Percentiles rank a stretch among this genome's conserved stretches.
Conservation (phyloP, 92 coral and sea anemone genomes). For the Epizoanthus rinbou region DNA sequence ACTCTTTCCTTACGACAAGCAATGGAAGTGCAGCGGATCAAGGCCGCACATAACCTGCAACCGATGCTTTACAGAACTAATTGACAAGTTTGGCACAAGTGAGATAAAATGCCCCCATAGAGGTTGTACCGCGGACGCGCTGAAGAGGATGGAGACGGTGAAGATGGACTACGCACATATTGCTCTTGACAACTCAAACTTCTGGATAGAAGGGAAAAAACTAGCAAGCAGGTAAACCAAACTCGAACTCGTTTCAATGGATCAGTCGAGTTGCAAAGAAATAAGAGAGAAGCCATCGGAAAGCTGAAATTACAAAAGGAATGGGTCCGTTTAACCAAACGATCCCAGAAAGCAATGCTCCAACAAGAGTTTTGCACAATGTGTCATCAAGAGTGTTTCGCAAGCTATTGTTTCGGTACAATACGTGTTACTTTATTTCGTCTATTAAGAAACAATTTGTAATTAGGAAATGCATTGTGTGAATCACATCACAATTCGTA, state of each 20-base stretch:
- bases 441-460: too few relatives aligned
- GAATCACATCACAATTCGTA: too few relatives aligned
- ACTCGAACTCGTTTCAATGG: neutral
- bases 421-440: too few relatives aligned
- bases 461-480: too few relatives aligned
- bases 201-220: slow-evolving; percentile 13
- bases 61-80: neutral
- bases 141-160: neutral
- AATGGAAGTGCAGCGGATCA: neutral
- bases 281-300: too few relatives aligned
- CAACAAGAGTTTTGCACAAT: too few relatives aligned
- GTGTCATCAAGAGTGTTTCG: too few relatives aligned
- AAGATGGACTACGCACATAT: neutral
- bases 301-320: too few relatives aligned
- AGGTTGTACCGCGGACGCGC: neutral
- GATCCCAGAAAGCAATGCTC: too few relatives aligned
- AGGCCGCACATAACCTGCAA: neutral
- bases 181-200: slow-evolving; percentile 10
- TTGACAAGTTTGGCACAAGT: neutral
- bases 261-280: too few relatives aligned
- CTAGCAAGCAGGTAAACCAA: neutral
- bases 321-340: too few relatives aligned
- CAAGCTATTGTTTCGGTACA: too few relatives aligned
- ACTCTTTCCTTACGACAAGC: slow-evolving; percentile 6
- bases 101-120: neutral